These are phyloP conservation scores for Chrysocyon brachyurus DNA, from an alignment of 2,797 vertebrate genomes.

Conservation along the genomic window DNA sequence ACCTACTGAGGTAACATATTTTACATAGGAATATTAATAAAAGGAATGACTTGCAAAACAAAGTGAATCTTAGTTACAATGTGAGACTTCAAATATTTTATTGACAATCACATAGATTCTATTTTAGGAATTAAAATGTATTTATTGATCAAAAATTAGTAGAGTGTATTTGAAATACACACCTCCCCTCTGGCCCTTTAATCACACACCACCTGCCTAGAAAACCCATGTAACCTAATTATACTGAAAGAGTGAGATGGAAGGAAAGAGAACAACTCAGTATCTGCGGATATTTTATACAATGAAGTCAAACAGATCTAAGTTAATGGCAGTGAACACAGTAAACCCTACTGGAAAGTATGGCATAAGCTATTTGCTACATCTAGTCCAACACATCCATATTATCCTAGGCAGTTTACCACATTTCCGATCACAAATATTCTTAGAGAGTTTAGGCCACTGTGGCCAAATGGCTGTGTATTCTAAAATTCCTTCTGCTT, in stretches of 20 bases:
- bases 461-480: background rate
- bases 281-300: background rate
- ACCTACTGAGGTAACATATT: background rate
- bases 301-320: background rate
- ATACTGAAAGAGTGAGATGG: background rate
- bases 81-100: background rate
- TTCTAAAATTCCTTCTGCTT: constrained; percentile 28
- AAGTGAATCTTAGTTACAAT: constrained; percentile 21
- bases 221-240: background rate
- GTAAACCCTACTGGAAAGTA: background rate
- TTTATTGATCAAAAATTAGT: constrained; percentile 32
- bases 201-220: background rate
- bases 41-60: constrained; percentile 47
- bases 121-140: constrained; percentile 12
- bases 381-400: too few species aligned
- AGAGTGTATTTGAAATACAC: constrained; percentile 18
- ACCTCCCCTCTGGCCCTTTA: background rate
- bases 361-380: background rate
- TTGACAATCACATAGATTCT: background rate
- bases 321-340: background rate
- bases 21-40: background rate
- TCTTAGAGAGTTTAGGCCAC: background rate
- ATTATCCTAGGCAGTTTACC: background rate
- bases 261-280: background rate
- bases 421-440: background rate